Evolutionary conservation across 2,797 vertebrate genomes (phyloP).

Genomic region (Epinephelus malabaricus): DNA sequence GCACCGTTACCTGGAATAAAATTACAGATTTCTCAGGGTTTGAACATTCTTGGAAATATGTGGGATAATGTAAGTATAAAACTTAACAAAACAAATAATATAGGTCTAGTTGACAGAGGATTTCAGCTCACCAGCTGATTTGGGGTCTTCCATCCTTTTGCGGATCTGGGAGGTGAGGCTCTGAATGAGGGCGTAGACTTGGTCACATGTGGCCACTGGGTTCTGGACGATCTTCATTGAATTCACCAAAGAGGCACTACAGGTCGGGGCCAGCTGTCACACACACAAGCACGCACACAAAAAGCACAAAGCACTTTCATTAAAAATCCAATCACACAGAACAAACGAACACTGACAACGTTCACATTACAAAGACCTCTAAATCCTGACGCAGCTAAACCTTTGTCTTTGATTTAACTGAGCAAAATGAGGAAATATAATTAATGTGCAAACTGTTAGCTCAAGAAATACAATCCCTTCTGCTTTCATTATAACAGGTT

Average conservation of each 20-base stretch:
- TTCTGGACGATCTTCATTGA: conserved; percentile 95
- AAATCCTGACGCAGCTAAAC: neutral
- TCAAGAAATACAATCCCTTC: conserved; percentile 15
- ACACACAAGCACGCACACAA: conserved; percentile 20
- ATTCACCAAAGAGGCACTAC: conserved; percentile 91
- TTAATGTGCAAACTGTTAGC: conserved; percentile 17
- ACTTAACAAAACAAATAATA: too few relatives aligned
- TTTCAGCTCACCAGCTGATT: conserved; percentile 89
- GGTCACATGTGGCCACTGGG: conserved; percentile 93
- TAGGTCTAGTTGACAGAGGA: neutral
- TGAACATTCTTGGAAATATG: too few relatives aligned
- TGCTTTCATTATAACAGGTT: conserved; percentile 37
- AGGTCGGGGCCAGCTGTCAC: conserved; percentile 93
- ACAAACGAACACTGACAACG: neutral
- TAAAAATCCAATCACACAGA: neutral
- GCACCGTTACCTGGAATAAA: too few relatives aligned
- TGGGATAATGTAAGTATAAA: too few relatives aligned
- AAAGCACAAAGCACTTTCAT: neutral
- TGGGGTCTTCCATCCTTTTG: conserved; percentile 94
- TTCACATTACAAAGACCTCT: conserved; percentile 5
- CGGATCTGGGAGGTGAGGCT: conserved; percentile 95
- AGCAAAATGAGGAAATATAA: neutral
- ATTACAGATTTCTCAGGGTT: too few relatives aligned
- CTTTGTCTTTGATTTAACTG: neutral
- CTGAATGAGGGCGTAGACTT: conserved; percentile 94